These are phyloP conservation scores for Rutpela maculata DNA, from an alignment of 2,888 invertebrate species.

Conservation along the genomic window DNA sequence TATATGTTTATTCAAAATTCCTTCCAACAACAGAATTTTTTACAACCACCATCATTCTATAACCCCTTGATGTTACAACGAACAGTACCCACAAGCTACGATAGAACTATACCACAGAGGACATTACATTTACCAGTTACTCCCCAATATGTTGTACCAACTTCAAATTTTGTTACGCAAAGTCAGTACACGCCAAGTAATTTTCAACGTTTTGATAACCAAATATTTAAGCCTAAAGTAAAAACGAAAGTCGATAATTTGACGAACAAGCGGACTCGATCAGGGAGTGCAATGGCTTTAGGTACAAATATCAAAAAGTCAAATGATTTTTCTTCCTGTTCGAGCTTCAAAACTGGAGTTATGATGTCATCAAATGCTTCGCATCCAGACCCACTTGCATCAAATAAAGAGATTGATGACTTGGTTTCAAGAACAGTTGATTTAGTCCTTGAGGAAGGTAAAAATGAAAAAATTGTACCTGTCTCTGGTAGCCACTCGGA, in stretches of 20 bases:
- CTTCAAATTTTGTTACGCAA: slow-evolving; percentile 46
- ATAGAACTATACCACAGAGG: slow-evolving; percentile 46
- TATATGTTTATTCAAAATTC: slow-evolving; percentile 53
- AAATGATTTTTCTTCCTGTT: slow-evolving; percentile 40
- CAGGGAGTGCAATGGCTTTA: slow-evolving; percentile 31
- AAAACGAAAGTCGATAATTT: slow-evolving; percentile 44
- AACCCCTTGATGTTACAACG: slow-evolving; percentile 49
- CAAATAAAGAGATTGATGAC: slow-evolving; percentile 55
- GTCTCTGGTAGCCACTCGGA: slow-evolving; percentile 69
- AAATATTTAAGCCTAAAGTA: slow-evolving; percentile 41
- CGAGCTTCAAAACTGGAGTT: slow-evolving; percentile 43
- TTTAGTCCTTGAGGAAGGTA: slow-evolving; percentile 60
- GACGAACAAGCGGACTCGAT: slow-evolving; percentile 41
- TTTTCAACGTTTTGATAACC: slow-evolving; percentile 44
- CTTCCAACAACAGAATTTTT: slow-evolving; percentile 51
- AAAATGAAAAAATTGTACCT: slow-evolving; percentile 57
- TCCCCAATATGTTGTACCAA: slow-evolving; percentile 43
- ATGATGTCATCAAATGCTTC: slow-evolving; percentile 38
- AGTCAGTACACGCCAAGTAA: slow-evolving; percentile 41
- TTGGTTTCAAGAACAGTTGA: slow-evolving; percentile 58
- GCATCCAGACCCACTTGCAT: slow-evolving; percentile 17
- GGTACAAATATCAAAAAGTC: slow-evolving; percentile 40
- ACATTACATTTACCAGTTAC: slow-evolving; percentile 44
- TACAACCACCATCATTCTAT: slow-evolving; percentile 47
- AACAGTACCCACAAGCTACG: slow-evolving; percentile 41